Base-by-base conservation (phyloP, 2,888 invertebrate species). In the Tetheella fluctuosa region DNA sequence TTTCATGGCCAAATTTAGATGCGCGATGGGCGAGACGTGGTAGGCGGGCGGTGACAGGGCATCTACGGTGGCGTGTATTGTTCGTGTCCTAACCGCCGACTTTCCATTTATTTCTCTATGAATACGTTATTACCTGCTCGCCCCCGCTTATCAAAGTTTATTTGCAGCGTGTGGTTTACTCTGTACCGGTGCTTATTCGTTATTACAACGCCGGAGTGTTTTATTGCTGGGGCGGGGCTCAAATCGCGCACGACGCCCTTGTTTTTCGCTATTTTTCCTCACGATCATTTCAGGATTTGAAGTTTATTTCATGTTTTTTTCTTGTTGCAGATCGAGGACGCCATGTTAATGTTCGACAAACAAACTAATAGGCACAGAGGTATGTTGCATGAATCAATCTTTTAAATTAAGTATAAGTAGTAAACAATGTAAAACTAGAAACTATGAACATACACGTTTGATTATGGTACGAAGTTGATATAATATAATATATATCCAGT, bases 321-420 rank as follows among this genome's bases (percentile, higher is more conserved):
- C 87, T 94, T 93, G 91, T 97, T 97, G 68, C 97, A 99, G 98
- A 98, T 99, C 91, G 99, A 99, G 94, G 99, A 99, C 92, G 99
- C 99, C 83, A 99, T 99, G 99, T 96, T 99, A 91, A 99, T 99
- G 99, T 99, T 99, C 94, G 99, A 99, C 94, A 99, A 99, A 96
- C 98, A 99, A 93, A 99, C 99, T 89, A 99, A 99, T 95, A 97
- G 99, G 94, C 99, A 99, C 95, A 97, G 99, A 97, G 98, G 98
- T 98, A 93, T 96, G 96, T 94, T 63, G 34, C 48, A 20, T 20
- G 2, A n/a, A 20, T 48, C 20, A 10, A 30, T 30, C 5, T 67
- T 68, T 67, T 73, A 71, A 65, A 73, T 73, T 69, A 63, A 69
- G 65, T 59, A 62, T 63, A 69, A 13, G 65, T 67, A 66, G 64